Percentiles rank a stretch among this genome's conserved stretches.
phyloP scores from a whole-genome alignment of 2,797 vertebrate genomes.

The Pseudopleuronectes americanus region DNA sequence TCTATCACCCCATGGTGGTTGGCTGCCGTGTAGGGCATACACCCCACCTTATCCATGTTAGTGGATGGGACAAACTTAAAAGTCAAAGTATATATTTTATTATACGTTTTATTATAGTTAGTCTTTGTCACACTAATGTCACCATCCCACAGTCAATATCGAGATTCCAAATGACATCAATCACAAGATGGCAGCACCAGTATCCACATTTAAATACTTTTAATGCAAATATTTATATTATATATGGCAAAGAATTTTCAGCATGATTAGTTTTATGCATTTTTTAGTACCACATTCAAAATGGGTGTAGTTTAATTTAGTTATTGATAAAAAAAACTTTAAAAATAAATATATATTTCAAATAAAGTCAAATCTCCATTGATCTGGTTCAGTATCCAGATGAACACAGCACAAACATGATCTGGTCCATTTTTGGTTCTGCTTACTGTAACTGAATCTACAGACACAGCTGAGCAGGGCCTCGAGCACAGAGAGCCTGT shows the following conservation, averaged over 20 bases:
- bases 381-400: neutral
- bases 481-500: slow-evolving; percentile 32
- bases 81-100: too few relatives aligned
- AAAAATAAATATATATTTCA: neutral
- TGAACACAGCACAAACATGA: slow-evolving; percentile 12
- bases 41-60: too few relatives aligned
- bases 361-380: neutral
- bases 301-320: slow-evolving; percentile 5
- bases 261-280: neutral
- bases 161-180: too few relatives aligned
- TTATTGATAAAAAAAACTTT: neutral
- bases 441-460: slow-evolving; percentile 11
- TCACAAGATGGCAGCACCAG: too few relatives aligned
- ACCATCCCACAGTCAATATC: too few relatives aligned
- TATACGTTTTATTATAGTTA: too few relatives aligned
- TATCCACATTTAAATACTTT: neutral
- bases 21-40: too few relatives aligned
- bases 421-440: slow-evolving; percentile 16
- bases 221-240: neutral
- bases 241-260: neutral
- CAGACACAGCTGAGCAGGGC: slow-evolving; percentile 4
- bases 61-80: too few relatives aligned
- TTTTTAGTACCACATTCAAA: neutral
- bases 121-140: too few relatives aligned
- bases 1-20: too few relatives aligned